Evolutionary conservation across 2,113 vertebrate genomes (phyloP).

Genomic region (Cricetomys ansorgei): DNA sequence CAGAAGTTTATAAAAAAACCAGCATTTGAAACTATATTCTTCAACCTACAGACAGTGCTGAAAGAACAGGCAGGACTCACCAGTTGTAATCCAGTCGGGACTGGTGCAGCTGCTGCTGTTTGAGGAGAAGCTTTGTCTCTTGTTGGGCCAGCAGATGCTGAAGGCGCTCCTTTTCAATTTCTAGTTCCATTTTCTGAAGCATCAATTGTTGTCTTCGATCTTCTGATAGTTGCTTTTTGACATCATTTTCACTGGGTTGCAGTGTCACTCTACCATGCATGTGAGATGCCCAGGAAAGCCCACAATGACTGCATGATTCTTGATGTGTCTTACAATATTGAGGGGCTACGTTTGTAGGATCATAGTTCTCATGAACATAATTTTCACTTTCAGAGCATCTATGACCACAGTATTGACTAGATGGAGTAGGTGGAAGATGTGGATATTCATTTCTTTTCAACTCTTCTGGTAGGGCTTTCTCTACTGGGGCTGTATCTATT

Average conservation of each 20-base stretch:
- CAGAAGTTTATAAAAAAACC: not conserved
- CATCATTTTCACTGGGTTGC: conserved; percentile 63
- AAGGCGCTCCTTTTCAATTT: conserved; percentile 93
- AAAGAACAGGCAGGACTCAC: conserved; percentile 80
- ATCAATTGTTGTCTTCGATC: conserved; percentile 91
- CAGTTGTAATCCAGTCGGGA: conserved; percentile 89
- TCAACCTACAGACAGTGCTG: not conserved
- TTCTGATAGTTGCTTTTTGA: conserved; percentile 88
- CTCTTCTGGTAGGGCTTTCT: conserved; percentile 56
- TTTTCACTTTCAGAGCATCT: conserved; percentile 55
- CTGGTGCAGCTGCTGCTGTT: conserved; percentile 91
- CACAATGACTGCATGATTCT: conserved; percentile 71
- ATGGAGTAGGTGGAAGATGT: not conserved
- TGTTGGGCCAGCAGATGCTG: conserved; percentile 92
- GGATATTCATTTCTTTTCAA: conserved; percentile 63
- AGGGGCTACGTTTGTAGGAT: not conserved
- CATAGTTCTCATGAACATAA: conserved; percentile 41
- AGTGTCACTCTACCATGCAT: not conserved
- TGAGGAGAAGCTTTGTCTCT: conserved; percentile 91
- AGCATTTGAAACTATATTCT: not conserved
- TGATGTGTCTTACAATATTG: conserved; percentile 25
- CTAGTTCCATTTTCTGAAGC: conserved; percentile 96
- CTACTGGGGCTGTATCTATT: conserved; percentile 6
- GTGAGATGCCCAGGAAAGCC: conserved; percentile 43
- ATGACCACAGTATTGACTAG: conserved; percentile 59